phyloP scores from a whole-genome alignment of 92 coral and sea anemone genomes.

The Epizoanthus scotinus region DNA sequence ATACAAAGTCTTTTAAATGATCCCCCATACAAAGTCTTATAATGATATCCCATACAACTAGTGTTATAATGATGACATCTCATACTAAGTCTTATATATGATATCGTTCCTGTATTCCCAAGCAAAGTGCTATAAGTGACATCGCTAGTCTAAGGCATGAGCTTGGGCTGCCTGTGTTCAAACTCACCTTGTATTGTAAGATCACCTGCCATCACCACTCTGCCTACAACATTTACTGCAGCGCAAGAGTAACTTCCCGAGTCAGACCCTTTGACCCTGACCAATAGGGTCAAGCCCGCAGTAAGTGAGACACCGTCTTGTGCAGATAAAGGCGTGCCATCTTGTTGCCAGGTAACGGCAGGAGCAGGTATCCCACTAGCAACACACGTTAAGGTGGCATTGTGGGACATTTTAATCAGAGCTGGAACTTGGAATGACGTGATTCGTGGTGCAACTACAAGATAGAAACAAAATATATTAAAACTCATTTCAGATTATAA shows the following conservation, averaged over 20 bases:
- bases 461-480: slow-evolving; percentile 4
- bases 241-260: slow-evolving; percentile 75
- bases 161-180: no score
- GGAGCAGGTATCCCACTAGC: slow-evolving; percentile 82
- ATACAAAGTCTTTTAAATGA: no score
- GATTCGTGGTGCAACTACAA: slow-evolving; percentile 76
- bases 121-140: no score
- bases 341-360: slow-evolving; percentile 67
- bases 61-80: no score
- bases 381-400: slow-evolving; percentile 63
- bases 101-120: no score
- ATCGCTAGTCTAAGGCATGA: no score
- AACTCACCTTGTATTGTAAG: slow-evolving; percentile 83
- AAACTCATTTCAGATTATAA: no score
- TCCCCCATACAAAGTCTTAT: no score
- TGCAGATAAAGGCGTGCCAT: slow-evolving; percentile 30
- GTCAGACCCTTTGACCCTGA: slow-evolving; percentile 52
- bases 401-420: slow-evolving; percentile 55
- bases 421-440: slow-evolving; percentile 61
- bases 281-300: slow-evolving; percentile 46
- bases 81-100: no score
- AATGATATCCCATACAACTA: no score
- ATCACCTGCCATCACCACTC: slow-evolving; percentile 41
- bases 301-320: slow-evolving; percentile 47
- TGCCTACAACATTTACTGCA: slow-evolving; percentile 79